Evolutionary conservation across 2,113 vertebrate species (phyloP).

Genomic region (Indicator indicator): DNA sequence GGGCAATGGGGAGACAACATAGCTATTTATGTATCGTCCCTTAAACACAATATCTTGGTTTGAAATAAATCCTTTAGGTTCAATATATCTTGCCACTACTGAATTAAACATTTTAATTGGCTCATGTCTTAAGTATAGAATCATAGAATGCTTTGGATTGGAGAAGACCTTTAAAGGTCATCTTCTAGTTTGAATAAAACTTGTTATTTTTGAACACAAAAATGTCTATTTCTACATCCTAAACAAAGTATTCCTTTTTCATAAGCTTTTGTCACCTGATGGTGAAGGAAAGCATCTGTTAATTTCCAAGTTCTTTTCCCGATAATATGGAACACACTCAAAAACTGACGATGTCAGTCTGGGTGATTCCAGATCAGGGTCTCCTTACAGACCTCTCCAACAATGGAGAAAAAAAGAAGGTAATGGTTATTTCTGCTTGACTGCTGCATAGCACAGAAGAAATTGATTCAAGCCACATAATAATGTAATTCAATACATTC

Average conservation of each 20-base stretch:
- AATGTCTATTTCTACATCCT: not conserved
- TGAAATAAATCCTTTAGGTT: not conserved
- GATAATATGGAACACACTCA: not conserved
- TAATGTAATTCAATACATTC: not conserved
- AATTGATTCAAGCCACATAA: not conserved
- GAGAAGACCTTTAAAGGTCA: not conserved
- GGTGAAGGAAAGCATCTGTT: not conserved
- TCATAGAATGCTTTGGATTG: not conserved
- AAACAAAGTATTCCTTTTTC: not conserved
- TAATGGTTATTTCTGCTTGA: not conserved
- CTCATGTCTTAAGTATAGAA: not conserved
- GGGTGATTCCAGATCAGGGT: not conserved
- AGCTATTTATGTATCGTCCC: not conserved
- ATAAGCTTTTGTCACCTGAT: not conserved
- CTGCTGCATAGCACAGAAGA: not conserved
- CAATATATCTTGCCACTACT: not conserved
- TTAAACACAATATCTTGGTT: not conserved
- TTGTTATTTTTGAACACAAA: not conserved
- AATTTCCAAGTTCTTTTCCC: not conserved
- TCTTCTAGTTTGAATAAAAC: not conserved
- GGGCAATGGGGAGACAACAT: not conserved
- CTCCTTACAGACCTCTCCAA: not conserved
- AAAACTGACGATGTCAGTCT: not conserved
- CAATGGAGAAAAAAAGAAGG: too few species aligned
- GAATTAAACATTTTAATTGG: not conserved